These are phyloP conservation scores for Danio aesculapii DNA, from an alignment of 2,797 vertebrate genomes.

Conservation along the genomic window DNA sequence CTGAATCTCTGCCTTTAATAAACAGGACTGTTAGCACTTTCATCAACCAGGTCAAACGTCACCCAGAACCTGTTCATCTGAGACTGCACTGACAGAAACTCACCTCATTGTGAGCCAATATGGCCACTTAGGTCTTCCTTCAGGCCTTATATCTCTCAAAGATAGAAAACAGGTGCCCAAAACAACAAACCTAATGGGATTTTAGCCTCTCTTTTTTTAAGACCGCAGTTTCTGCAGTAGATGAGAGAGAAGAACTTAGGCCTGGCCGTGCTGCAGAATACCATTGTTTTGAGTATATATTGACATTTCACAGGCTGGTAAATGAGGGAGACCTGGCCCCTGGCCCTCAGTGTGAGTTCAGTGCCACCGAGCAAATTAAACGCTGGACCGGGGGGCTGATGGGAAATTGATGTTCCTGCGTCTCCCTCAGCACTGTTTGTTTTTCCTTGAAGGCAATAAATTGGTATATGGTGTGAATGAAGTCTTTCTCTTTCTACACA, in stretches of 20 bases:
- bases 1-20: constrained; percentile 59
- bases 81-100: constrained; percentile 25
- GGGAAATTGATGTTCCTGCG: constrained; percentile 66
- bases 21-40: constrained; percentile 50
- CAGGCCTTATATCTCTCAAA: constrained; percentile 36
- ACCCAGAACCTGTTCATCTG: constrained; percentile 36
- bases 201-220: constrained; percentile 41
- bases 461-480: constrained; percentile 24
- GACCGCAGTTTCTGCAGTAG: constrained; percentile 39
- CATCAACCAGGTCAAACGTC: constrained; percentile 36
- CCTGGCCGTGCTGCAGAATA: constrained; percentile 58
- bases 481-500: constrained; percentile 24
- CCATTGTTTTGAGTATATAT: constrained; percentile 71
- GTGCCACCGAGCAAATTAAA: constrained; percentile 75
- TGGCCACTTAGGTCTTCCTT: constrained; percentile 17
- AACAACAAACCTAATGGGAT: constrained; percentile 47
- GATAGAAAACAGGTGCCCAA: constrained; percentile 34
- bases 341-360: constrained; percentile 63
- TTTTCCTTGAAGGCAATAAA: constrained; percentile 62
- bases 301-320: constrained; percentile 73
- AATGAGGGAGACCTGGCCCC: constrained; percentile 66
- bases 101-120: constrained; percentile 40
- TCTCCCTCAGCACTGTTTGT: constrained; percentile 60
- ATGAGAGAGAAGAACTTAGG: constrained; percentile 47
- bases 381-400: constrained; percentile 62